Conservation (phyloP, 2,113 vertebrate species). For the Otus sunia region DNA sequence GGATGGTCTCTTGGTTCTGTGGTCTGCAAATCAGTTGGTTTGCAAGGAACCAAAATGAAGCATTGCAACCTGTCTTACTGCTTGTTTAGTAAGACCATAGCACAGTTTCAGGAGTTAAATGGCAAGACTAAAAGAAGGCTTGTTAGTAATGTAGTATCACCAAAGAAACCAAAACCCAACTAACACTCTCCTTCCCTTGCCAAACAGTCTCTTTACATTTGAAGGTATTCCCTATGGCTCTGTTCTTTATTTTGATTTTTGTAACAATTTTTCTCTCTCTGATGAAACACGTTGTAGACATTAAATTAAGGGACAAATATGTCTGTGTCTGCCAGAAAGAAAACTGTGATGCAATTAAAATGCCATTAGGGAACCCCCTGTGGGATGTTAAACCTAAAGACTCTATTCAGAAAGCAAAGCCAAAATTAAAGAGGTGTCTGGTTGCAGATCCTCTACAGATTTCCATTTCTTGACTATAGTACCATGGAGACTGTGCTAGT, state of each 20-base stretch:
- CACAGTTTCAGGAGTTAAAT: not conserved
- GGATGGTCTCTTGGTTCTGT: not conserved
- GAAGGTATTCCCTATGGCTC: slow-evolving; percentile 21
- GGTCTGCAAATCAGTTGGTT: not conserved
- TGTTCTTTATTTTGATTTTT: slow-evolving; percentile 53
- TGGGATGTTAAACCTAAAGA: slow-evolving; percentile 62
- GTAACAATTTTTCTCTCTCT: slow-evolving; percentile 55
- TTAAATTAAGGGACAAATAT: slow-evolving; percentile 66
- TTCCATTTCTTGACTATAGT: slow-evolving; percentile 49
- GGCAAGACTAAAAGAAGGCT: not conserved
- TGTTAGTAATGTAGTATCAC: not conserved
- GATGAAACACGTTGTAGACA: slow-evolving; percentile 65
- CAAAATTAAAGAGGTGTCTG: slow-evolving; percentile 66
- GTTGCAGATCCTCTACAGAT: slow-evolving; percentile 68
- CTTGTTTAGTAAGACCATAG: not conserved
- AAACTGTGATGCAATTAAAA: slow-evolving; percentile 69
- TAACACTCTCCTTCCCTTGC: slow-evolving; percentile 1
- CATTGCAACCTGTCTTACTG: not conserved
- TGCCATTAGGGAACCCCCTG: slow-evolving; percentile 51
- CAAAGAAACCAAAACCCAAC: not conserved
- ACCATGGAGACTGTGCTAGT: slow-evolving; percentile 8
- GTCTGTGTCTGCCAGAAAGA: slow-evolving; percentile 58
- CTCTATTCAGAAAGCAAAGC: slow-evolving; percentile 60
- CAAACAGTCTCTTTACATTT: slow-evolving; percentile 28
- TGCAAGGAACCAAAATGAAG: not conserved